Evolutionary conservation across 2,888 invertebrate species (phyloP).

Genomic region (Drosophila macrospina): DNA sequence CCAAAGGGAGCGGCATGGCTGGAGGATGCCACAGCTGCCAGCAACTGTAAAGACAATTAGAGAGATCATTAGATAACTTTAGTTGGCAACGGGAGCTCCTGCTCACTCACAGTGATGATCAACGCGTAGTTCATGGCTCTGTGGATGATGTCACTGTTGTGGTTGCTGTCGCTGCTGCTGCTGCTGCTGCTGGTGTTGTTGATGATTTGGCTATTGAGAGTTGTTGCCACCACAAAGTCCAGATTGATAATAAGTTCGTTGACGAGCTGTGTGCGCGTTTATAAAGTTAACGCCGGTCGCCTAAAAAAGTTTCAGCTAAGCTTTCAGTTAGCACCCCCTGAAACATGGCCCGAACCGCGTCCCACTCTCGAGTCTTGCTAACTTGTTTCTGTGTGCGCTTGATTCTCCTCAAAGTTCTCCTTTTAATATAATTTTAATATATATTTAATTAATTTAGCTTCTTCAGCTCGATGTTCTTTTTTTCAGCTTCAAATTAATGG

Average conservation of each 20-base stretch:
- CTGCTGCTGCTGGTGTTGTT: constrained; percentile 18
- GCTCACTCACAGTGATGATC: constrained; percentile 70
- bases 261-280: constrained; percentile 54
- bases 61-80: not conserved
- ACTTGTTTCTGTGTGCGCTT: constrained; percentile 63
- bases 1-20: constrained; percentile 65
- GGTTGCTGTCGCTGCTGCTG: constrained; percentile 17
- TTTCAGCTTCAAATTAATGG: constrained; percentile 48
- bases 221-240: constrained; percentile 64
- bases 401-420: constrained; percentile 31
- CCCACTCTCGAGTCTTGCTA: constrained; percentile 23
- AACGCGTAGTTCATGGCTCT: constrained; percentile 69
- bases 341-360: constrained; percentile 39
- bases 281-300: constrained; percentile 61
- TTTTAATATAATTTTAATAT: constrained; percentile 25
- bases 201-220: constrained; percentile 6
- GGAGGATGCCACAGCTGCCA: constrained; percentile 44
- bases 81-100: not conserved
- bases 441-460: constrained; percentile 6
- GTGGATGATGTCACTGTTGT: not conserved
- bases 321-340: constrained; percentile 74
- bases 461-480: constrained; percentile 3
- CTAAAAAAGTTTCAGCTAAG: constrained; percentile 43
- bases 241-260: constrained; percentile 71
- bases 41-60: constrained; percentile 46